phyloP scores from a whole-genome alignment of 1,140 invertebrate species.

The Eulimnadia texana region DNA sequence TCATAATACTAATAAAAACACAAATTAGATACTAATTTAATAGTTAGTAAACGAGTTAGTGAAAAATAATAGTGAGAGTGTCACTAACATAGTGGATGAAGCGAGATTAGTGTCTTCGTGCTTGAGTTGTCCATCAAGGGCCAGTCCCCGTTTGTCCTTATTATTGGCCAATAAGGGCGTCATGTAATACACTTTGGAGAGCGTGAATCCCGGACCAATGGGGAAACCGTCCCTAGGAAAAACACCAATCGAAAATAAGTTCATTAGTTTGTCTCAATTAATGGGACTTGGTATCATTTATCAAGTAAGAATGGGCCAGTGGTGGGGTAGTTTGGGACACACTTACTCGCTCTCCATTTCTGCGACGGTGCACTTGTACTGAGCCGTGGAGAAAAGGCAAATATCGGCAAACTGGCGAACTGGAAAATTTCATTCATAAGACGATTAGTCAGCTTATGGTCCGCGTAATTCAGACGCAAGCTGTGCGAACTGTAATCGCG shows the following conservation, averaged over 20 bases:
- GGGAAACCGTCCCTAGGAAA: constrained; percentile 73
- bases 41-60: background rate
- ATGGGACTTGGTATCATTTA: no score
- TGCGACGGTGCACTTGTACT: constrained; percentile 88
- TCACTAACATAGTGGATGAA: constrained; percentile 82
- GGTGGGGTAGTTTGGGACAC: constrained; percentile 18
- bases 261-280: no score
- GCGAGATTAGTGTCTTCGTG: constrained; percentile 76
- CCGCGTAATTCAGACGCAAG: no score
- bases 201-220: constrained; percentile 76
- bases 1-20: no score
- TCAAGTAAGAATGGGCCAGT: constrained; percentile 1
- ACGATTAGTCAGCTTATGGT: no score
- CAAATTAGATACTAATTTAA: background rate
- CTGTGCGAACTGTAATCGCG: no score
- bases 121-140: constrained; percentile 90
- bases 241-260: constrained; percentile 7
- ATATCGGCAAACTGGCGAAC: constrained; percentile 94
- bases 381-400: constrained; percentile 93
- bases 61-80: constrained; percentile 28
- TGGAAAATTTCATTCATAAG: no score
- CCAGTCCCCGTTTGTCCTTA: constrained; percentile 82
- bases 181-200: constrained; percentile 84
- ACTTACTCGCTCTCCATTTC: constrained; percentile 82
- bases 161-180: constrained; percentile 41